Evolutionary conservation across 2,113 vertebrate genomes (phyloP).

Genomic region (Pitta sordida): DNA sequence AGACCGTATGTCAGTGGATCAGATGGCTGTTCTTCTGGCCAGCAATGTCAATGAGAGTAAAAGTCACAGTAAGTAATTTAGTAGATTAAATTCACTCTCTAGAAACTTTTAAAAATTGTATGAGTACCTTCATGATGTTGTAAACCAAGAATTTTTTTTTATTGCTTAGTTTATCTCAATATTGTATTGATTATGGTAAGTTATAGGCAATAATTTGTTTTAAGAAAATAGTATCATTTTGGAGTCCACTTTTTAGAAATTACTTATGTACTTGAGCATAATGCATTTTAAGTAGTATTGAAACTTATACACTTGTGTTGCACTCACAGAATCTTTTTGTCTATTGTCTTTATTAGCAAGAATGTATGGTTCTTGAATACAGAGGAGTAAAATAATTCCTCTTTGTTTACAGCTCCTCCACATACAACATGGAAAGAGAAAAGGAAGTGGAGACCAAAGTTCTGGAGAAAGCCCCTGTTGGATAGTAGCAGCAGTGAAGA

Average conservation of each 20-base stretch:
- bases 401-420: conserved; percentile 81
- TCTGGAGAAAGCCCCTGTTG: conserved; percentile 65
- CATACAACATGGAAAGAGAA: conserved; percentile 91
- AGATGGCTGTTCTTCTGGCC: conserved; percentile 95
- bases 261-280: neutral
- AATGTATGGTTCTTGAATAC: neutral
- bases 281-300: neutral
- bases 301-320: neutral
- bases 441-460: conserved; percentile 87
- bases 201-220: neutral
- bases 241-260: neutral
- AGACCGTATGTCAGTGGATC: conserved; percentile 92
- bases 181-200: neutral
- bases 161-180: neutral
- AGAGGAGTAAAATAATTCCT: neutral
- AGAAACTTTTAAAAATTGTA: accelerated
- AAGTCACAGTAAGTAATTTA: conserved; percentile 82
- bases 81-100: neutral
- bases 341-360: neutral
- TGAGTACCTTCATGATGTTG: neutral
- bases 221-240: neutral
- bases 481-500: conserved; percentile 77
- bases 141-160: neutral
- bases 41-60: conserved; percentile 95
- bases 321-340: neutral